Base-by-base conservation (phyloP, 2,888 invertebrate species). In the Tenthredo livida region DNA sequence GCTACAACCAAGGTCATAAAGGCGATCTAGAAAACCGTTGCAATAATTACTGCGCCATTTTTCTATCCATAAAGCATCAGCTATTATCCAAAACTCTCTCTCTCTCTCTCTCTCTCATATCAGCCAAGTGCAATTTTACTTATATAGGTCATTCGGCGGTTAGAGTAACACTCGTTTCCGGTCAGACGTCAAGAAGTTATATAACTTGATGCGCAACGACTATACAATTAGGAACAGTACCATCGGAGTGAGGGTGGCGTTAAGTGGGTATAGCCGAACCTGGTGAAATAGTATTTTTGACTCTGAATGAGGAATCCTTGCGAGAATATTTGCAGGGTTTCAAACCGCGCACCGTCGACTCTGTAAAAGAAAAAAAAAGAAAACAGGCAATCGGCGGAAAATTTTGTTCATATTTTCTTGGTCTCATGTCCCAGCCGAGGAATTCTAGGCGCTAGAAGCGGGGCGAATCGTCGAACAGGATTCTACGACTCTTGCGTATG, bases 91-190 rank as follows among this genome's bases (percentile, higher is more conserved):
- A 15, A 67, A 33, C 67, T 15, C 47, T 47, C 12, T 47, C 43
- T 43, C 43, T 43, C 10, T 10, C 43, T 43, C 43, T 43, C 43
- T 67, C 4, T 67, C 67, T 67, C 67, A 33, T 33, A 5, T 33
- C 33, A 25, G 33, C 12, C 3, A 67, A n/a, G 29, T 43, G 10
- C n/a, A 17, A 50, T 50, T 54, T 33, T 29, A 54, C 29, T 47
- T 17, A 77, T 77, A 17, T 77, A 47, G 77, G 77, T 77, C 77
- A 77, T 25, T 17, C 0, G 7, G n/a, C 54, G 77, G 77, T 77
- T 77, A 33, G 50, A 47, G 25, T 50, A 29, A 15, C 3, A 3
- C 54, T 25, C 17, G 54, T 77, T 50, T 77, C 50, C 77, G 50
- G 77, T 29, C 29, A 77, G 17, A 33, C 47, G 70, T 47, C 40